Percentiles rank a stretch among this genome's conserved stretches.
These are phyloP conservation scores for Euborellia annulipes DNA, from an alignment of 1,140 invertebrate genomes.

Conservation along the genomic window DNA sequence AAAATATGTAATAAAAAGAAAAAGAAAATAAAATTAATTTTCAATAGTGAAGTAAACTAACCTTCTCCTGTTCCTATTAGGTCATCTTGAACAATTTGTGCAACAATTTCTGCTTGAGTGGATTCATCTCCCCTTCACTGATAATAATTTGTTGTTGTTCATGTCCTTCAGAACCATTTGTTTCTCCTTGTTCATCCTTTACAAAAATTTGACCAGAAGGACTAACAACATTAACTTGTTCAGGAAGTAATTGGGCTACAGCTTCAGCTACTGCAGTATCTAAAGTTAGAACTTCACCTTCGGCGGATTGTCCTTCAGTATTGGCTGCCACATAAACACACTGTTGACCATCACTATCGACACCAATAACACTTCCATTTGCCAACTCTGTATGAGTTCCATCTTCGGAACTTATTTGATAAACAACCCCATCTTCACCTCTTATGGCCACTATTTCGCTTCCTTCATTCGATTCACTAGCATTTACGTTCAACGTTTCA, in stretches of 20 bases:
- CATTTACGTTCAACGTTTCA: neutral
- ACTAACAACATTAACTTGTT: constrained; percentile 24
- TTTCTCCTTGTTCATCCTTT: neutral
- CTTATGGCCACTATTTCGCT: constrained; percentile 32
- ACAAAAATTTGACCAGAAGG: neutral
- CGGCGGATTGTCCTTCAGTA: constrained; percentile 36
- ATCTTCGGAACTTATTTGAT: constrained; percentile 31
- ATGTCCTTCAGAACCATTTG: neutral
- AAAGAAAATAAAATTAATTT: constrained; percentile 2
- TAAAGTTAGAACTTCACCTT: constrained; percentile 40
- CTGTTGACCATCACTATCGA: too few species aligned
- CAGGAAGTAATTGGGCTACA: constrained; percentile 29
- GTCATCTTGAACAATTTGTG: constrained; percentile 65
- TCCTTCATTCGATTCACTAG: constrained; percentile 15
- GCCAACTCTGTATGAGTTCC: too few species aligned
- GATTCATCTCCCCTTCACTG: constrained; percentile 10
- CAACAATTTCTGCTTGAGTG: constrained; percentile 49
- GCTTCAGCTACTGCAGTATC: constrained; percentile 44
- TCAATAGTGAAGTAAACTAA: constrained; percentile 6
- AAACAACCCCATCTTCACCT: constrained; percentile 34
- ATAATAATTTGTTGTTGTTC: neutral
- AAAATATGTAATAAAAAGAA: neutral
- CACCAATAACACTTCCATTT: too few species aligned
- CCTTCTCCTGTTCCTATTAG: constrained; percentile 48
- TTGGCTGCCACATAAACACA: constrained; percentile 53